Percentiles rank a stretch among this genome's conserved stretches.
Conservation (phyloP, 2,888 invertebrate genomes). For the Lithodes maja region DNA sequence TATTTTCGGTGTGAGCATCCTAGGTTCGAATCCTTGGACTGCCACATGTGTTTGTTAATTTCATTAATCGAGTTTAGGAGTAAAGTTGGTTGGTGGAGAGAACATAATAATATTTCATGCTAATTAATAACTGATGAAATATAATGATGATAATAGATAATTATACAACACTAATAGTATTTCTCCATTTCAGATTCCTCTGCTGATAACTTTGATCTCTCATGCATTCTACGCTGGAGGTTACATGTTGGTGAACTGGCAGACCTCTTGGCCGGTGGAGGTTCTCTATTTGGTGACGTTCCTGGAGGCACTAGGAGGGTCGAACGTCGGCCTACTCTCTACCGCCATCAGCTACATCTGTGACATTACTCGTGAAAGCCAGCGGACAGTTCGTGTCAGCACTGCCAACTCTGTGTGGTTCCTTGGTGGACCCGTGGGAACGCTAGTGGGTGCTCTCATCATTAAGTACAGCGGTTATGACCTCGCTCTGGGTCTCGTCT, state of each 20-base stretch:
- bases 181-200: conserved; percentile 63
- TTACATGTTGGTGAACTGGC: conserved; percentile 56
- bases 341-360: conserved; percentile 72
- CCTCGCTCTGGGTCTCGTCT: conserved; percentile 71
- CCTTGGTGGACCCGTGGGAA: conserved; percentile 72
- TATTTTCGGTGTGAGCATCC: too few relatives aligned
- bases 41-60: too few relatives aligned
- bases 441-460: conserved; percentile 72
- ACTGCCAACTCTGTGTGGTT: conserved; percentile 77
- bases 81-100: too few relatives aligned
- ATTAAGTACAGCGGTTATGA: conserved; percentile 70
- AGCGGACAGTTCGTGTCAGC: conserved; percentile 80
- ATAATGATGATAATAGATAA: neutral
- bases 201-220: conserved; percentile 44
- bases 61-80: too few relatives aligned
- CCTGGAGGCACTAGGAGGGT: conserved; percentile 77
- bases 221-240: conserved; percentile 50
- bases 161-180: neutral
- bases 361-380: conserved; percentile 76
- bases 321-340: conserved; percentile 75
- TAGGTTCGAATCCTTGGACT: too few relatives aligned
- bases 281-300: conserved; percentile 48
- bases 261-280: conserved; percentile 55
- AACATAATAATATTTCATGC: too few relatives aligned
- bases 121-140: too few relatives aligned